phyloP scores from a whole-genome alignment of 2,888 invertebrate species.

The Apotomis capreana region DNA sequence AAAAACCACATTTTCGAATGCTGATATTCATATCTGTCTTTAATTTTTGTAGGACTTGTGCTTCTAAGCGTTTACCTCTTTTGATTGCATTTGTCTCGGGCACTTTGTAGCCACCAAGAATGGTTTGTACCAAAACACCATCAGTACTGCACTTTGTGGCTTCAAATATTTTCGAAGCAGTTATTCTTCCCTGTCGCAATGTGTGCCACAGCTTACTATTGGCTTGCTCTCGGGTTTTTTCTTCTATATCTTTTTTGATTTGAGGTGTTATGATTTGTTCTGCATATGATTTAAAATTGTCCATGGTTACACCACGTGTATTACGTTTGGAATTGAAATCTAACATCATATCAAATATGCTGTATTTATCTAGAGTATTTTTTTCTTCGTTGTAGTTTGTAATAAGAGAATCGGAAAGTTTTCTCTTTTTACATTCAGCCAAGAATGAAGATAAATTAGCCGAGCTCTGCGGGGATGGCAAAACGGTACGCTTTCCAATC shows the following conservation, averaged over 20 bases:
- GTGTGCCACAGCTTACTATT: conserved; percentile 3
- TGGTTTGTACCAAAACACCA: conserved; percentile 1
- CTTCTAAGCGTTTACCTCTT: conserved; percentile 1
- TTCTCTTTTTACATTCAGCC: not conserved
- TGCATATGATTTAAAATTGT: not conserved
- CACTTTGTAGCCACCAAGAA: conserved; percentile 6
- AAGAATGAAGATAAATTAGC: not conserved
- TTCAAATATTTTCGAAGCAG: conserved; percentile 2
- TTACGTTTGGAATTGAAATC: not conserved
- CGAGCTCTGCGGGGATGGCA: not conserved
- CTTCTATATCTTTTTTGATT: not conserved
- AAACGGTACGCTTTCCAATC: not conserved
- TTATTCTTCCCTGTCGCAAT: not conserved
- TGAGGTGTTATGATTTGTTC: not conserved
- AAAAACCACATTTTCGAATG: conserved; percentile 1
- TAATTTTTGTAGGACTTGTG: not conserved
- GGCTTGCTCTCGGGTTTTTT: conserved; percentile 2
- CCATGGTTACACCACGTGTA: not conserved
- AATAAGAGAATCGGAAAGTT: not conserved
- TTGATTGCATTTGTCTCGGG: conserved; percentile 1
- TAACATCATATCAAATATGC: conserved; percentile 1
- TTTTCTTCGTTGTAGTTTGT: not conserved
- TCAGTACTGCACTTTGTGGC: not conserved
- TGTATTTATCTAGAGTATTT: not conserved
- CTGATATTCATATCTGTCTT: not conserved